Base-by-base conservation (phyloP, 2,797 vertebrate genomes). In the Microctenopoma lineatum region DNA sequence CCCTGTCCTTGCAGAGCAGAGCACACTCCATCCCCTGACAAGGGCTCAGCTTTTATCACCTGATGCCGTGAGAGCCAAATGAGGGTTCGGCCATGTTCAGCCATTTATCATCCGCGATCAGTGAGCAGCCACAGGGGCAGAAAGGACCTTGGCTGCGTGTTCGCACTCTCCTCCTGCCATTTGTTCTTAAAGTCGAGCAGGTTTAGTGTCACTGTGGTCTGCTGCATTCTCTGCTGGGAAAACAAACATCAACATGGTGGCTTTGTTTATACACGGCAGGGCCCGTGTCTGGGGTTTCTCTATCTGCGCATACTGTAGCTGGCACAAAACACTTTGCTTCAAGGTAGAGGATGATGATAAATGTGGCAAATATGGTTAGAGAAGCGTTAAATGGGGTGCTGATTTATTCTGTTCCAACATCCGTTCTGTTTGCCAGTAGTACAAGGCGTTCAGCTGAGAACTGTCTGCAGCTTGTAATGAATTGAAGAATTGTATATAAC, bases 21-120 rank as follows among this genome's bases (percentile, higher is more conserved):
- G 70, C 68, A 53, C 80, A 79, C 86, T 84, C 87, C 84, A 87
- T 86, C 78, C 81, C 81, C 88, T 73, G 88, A 90, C 87, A 86
- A 88, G 79, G 81, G 86, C 84, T 86, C 55, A 25, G 75, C 85
- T 92, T 92, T 93, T 90, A 92, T 94, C 91, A 90, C 87, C 88
- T 81, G 90, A 91, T 85, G 85, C 83, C 14, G 76, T 13, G 78
- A 75, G 87, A 89, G 88, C 90, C 84, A 91, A 90, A 93, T 89
- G 92, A 88, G 89, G 81, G 74, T 84, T 85, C 36, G 77, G 81
- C 80, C 79, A 70, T 91, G 92, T 92, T 83, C 74, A 62, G 79
- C 75, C 84, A 90, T 94, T 92, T 80, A 93, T 94, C 92, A 93
- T 90, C 80, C 21, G 25, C 52, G 53, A 87, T 88, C 88, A 76